Percentiles rank a stretch among this genome's conserved stretches.
phyloP scores from a whole-genome alignment of 2,888 invertebrate genomes.

The Trichopoda pennipes region DNA sequence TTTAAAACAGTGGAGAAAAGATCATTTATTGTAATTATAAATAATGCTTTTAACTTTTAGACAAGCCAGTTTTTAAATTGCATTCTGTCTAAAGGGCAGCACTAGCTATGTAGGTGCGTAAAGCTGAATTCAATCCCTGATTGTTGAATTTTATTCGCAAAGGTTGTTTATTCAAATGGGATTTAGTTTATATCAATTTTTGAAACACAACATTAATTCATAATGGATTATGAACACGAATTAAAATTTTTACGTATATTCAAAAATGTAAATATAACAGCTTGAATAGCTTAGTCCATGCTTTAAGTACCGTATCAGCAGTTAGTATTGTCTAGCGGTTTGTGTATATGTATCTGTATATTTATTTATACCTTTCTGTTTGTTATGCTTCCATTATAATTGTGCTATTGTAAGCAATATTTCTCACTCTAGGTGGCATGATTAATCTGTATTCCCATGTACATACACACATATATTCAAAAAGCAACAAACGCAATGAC shows the following conservation, averaged over 20 bases:
- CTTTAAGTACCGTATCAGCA: constrained; percentile 22
- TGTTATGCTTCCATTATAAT: constrained; percentile 48
- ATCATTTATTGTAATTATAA: constrained; percentile 41
- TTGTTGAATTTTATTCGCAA: constrained; percentile 43
- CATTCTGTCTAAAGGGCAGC: not conserved
- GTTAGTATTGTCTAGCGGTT: not conserved
- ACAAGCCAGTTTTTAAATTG: not conserved
- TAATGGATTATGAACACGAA: constrained; percentile 63
- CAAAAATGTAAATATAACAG: constrained; percentile 44
- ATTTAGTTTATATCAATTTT: constrained; percentile 45
- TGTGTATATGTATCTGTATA: not conserved
- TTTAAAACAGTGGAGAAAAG: constrained; percentile 25
- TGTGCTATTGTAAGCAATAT: constrained; percentile 68
- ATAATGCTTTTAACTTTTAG: not conserved
- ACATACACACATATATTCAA: constrained; percentile 32
- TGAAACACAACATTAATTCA: constrained; percentile 57
- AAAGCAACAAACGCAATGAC: constrained; percentile 34
- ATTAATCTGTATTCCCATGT: constrained; percentile 67
- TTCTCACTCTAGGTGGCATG: constrained; percentile 71
- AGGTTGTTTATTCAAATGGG: constrained; percentile 53
- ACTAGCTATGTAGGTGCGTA: not conserved
- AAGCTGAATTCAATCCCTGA: not conserved
- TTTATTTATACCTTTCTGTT: constrained; percentile 11
- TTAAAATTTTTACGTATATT: constrained; percentile 64
- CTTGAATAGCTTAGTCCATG: constrained; percentile 24